A percentile compares a stretch with the other conserved stretches of the same genome.
Conservation (phyloP, 2,113 vertebrate species). For the Hassar affinis region DNA sequence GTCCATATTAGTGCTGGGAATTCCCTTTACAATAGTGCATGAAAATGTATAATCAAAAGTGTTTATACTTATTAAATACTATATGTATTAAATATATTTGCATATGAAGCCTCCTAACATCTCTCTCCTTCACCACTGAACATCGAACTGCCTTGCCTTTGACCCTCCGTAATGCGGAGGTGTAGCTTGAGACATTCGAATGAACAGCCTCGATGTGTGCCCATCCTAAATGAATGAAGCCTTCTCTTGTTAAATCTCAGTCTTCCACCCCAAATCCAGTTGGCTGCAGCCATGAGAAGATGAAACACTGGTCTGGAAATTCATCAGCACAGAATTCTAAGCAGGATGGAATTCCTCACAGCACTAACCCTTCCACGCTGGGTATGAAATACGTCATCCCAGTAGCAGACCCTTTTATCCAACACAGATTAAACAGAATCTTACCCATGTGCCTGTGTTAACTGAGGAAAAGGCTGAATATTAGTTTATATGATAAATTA, state of each 20-base stretch:
- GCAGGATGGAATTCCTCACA: constrained; percentile 1
- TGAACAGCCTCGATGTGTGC: neutral
- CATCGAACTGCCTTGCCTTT: neutral
- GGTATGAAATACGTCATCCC: neutral
- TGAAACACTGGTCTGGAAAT: neutral
- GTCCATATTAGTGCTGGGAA: neutral
- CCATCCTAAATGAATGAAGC: neutral
- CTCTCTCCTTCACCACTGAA: too few species aligned
- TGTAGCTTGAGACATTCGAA: neutral
- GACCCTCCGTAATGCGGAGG: neutral
- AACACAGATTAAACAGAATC: neutral
- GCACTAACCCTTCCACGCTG: neutral
- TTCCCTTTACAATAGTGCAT: neutral
- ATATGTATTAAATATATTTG: too few species aligned
- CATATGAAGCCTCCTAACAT: too few species aligned
- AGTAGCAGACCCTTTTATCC: constrained; percentile 2
- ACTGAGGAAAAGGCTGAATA: neutral
- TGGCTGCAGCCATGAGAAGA: neutral
- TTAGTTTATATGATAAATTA: constrained; percentile 14
- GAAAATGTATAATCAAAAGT: too few species aligned
- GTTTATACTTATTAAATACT: too few species aligned
- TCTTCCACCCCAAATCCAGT: neutral
- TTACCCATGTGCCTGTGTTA: neutral
- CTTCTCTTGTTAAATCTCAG: neutral
- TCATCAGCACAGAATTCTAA: neutral